Percentiles rank a stretch among this genome's conserved stretches.
Conservation (phyloP, 2,888 invertebrate genomes). For the Scotopteryx bipunctaria region DNA sequence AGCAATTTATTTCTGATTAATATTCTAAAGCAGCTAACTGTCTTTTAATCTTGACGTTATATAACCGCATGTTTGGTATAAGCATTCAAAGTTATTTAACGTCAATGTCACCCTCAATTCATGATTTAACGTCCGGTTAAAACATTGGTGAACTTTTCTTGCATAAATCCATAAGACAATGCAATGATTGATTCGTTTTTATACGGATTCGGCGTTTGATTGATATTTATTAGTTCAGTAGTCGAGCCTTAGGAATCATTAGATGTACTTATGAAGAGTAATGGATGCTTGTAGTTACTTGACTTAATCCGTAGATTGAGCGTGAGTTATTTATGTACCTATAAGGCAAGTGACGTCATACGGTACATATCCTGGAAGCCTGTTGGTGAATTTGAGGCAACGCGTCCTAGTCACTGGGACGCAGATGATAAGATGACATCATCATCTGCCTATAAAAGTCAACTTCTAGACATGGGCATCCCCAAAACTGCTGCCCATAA, state of each 20-base stretch:
- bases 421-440: no score
- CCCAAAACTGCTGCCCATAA: no score
- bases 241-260: constrained; percentile 80
- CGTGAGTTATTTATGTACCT: constrained; percentile 63
- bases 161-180: constrained; percentile 81
- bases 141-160: constrained; percentile 47
- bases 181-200: constrained; percentile 79
- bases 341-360: constrained; percentile 2
- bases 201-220: constrained; percentile 76
- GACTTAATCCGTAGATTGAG: constrained; percentile 76
- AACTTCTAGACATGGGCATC: no score
- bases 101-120: no score
- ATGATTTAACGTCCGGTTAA: constrained; percentile 50
- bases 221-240: constrained; percentile 83
- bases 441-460: no score
- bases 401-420: no score
- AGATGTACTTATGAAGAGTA: constrained; percentile 80
- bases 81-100: no score
- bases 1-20: no score
- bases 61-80: no score
- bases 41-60: no score
- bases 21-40: no score
- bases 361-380: constrained; percentile 34
- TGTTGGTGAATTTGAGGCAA: no score
- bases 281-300: constrained; percentile 72